Evolutionary conservation across 92 coral and sea anemone species (phyloP).

Genomic region (Nematostella vectensis): DNA sequence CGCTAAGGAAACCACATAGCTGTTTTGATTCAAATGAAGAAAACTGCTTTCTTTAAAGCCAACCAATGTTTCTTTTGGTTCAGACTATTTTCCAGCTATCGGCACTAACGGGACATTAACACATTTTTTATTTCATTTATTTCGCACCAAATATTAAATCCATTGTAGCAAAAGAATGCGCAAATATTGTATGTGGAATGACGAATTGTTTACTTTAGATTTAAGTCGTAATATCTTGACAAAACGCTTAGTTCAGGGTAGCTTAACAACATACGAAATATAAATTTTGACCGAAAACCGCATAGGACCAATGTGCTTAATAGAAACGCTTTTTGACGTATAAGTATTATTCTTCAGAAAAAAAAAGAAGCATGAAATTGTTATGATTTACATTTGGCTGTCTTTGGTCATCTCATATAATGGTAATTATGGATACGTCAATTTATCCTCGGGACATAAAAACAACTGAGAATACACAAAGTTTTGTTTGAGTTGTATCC

Average conservation of each 20-base stretch:
- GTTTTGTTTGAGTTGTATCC: slow-evolving; percentile 50
- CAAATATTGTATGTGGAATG: neutral
- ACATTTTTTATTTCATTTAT: neutral
- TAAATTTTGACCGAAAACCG: no score
- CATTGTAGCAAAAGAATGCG: no score
- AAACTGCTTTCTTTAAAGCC: no score
- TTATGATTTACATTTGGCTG: neutral
- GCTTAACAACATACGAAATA: no score
- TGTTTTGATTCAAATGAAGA: no score
- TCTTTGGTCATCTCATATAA: neutral
- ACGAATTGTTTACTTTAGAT: neutral
- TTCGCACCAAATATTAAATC: no score
- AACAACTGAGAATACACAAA: slow-evolving; percentile 11
- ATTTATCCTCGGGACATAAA: slow-evolving; percentile 2
- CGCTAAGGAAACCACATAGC: no score
- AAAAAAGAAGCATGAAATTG: neutral
- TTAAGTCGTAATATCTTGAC: neutral
- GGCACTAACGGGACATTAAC: no score
- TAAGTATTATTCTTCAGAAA: neutral
- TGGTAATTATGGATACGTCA: neutral
- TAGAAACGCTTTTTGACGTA: no score
- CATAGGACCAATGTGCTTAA: no score
- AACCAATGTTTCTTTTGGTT: neutral
- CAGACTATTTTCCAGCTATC: no score
- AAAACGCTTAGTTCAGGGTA: no score